Evolutionary conservation across 2,797 vertebrate species (phyloP).

Genomic region (Gadopsis bispinosus): DNA sequence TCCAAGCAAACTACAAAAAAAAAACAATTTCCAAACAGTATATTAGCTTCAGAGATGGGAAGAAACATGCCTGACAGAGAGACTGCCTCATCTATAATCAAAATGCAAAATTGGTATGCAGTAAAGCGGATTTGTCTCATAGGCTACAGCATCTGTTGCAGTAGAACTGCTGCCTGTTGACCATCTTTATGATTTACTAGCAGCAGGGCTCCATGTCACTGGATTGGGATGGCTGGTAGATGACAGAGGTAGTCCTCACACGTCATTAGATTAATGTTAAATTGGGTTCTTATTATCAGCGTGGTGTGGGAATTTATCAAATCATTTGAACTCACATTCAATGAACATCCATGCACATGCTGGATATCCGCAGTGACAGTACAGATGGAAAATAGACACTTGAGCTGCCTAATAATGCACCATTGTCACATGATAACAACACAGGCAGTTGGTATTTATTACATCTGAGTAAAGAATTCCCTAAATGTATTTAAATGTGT

Average conservation of each 20-base stretch:
- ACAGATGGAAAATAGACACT: slow-evolving; percentile 11
- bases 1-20: slow-evolving; percentile 16
- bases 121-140: slow-evolving; percentile 73
- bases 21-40: slow-evolving; percentile 39
- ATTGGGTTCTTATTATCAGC: slow-evolving; percentile 11
- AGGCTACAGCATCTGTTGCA: slow-evolving; percentile 74
- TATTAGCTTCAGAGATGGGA: slow-evolving; percentile 55
- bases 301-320: slow-evolving; percentile 6
- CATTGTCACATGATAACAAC: slow-evolving; percentile 14
- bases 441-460: neutral
- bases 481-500: slow-evolving; percentile 12
- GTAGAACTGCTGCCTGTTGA: slow-evolving; percentile 65
- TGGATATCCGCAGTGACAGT: neutral
- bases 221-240: slow-evolving; percentile 10
- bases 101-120: slow-evolving; percentile 69
- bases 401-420: slow-evolving; percentile 14
- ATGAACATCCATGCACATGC: neutral
- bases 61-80: slow-evolving; percentile 54
- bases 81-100: slow-evolving; percentile 67
- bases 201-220: slow-evolving; percentile 49
- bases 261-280: slow-evolving; percentile 5
- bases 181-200: slow-evolving; percentile 68
- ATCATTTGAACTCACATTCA: slow-evolving; percentile 7
- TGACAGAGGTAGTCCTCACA: slow-evolving; percentile 23
- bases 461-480: slow-evolving; percentile 10